Conservation (phyloP, 2,113 vertebrate genomes). For the Tinamus guttatus region DNA sequence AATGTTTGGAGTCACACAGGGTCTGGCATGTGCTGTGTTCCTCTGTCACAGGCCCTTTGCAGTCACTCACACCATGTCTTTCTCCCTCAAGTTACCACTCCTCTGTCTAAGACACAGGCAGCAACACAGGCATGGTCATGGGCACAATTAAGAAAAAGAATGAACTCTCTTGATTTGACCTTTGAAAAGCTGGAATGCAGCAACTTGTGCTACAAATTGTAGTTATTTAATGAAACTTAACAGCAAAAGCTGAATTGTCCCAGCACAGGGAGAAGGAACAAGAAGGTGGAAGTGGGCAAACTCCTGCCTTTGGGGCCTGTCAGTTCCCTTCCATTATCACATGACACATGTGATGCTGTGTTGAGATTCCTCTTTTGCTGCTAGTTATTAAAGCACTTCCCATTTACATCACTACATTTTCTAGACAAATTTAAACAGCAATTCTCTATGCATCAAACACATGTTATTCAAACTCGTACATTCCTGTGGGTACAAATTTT, state of each 20-base stretch:
- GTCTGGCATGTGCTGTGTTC: not conserved
- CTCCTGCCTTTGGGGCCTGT: not conserved
- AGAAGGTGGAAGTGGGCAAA: not conserved
- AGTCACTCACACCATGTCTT: not conserved
- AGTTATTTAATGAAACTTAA: not conserved
- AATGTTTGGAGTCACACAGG: not conserved
- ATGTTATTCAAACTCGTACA: too few species aligned
- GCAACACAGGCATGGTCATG: not conserved
- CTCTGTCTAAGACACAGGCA: not conserved
- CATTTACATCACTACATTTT: too few species aligned
- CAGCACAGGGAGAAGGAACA: not conserved
- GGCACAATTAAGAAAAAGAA: not conserved
- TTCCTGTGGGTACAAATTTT: not conserved
- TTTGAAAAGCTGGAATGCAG: not conserved
- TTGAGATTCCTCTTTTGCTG: not conserved
- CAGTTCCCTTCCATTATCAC: not conserved
- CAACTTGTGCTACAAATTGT: not conserved
- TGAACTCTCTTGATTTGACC: not conserved
- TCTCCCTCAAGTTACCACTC: not conserved
- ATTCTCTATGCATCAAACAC: not conserved
- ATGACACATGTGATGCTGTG: not conserved
- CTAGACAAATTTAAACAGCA: not conserved
- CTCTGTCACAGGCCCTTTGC: not conserved
- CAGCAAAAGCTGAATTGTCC: not conserved
- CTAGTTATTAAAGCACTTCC: not conserved